phyloP scores from a whole-genome alignment of 1,140 invertebrate species.

The Hycleus cichorii region DNA sequence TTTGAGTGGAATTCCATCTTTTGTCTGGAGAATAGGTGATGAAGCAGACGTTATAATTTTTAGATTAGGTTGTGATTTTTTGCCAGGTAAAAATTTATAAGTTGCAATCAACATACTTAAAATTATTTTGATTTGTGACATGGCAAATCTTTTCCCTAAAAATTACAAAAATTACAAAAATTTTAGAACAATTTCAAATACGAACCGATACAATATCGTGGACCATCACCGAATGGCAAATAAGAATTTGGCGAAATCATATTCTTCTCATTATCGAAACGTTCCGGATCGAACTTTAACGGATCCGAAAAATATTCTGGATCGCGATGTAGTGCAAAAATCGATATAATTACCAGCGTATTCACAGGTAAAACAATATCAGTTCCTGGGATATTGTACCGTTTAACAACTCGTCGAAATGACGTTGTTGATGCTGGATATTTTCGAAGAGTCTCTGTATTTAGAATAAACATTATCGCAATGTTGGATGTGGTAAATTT shows the following conservation, averaged over 20 bases:
- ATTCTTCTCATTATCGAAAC: constrained; percentile 16
- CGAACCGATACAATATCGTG: constrained; percentile 52
- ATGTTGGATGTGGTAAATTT: too few species aligned
- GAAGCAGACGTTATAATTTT: too few species aligned
- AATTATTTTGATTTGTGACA: too few species aligned
- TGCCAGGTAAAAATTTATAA: too few species aligned
- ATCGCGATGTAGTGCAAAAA: constrained; percentile 47
- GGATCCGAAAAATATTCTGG: constrained; percentile 55
- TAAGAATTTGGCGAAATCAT: constrained; percentile 49
- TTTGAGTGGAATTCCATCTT: too few species aligned
- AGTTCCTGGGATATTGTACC: constrained; percentile 45
- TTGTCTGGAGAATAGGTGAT: too few species aligned
- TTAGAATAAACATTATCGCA: background rate
- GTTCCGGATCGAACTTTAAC: constrained; percentile 51
- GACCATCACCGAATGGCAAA: constrained; percentile 66
- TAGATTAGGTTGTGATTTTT: too few species aligned
- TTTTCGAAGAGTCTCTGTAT: constrained; percentile 40
- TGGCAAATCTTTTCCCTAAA: too few species aligned
- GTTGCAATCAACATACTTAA: too few species aligned
- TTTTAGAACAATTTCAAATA: constrained; percentile 17
- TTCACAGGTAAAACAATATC: constrained; percentile 42
- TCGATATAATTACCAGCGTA: constrained; percentile 47
- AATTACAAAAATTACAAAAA: background rate
- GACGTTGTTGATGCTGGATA: constrained; percentile 44
- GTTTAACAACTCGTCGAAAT: constrained; percentile 38